Percentiles rank a stretch among this genome's conserved stretches.
Conservation (phyloP, 2,888 invertebrate genomes). For the Trachelus iudaicus region DNA sequence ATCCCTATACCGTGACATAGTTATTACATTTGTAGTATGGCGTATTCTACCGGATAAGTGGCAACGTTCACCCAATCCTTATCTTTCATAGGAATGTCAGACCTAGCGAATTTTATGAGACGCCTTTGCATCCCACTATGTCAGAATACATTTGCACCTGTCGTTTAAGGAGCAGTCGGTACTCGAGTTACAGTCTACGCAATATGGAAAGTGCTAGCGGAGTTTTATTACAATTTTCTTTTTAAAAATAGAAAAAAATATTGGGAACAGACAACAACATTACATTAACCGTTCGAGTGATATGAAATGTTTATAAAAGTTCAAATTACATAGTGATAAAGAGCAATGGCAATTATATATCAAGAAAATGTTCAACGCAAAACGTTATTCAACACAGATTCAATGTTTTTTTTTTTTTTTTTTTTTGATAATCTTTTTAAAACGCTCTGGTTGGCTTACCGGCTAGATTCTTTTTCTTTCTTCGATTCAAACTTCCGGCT, state of each 20-base stretch:
- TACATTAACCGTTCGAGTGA: background rate
- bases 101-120: background rate
- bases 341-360: background rate
- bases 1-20: background rate
- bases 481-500: background rate
- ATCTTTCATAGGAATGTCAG: background rate
- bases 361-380: background rate
- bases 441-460: background rate
- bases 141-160: too few relatives aligned
- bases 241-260: background rate
- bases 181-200: background rate
- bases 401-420: background rate
- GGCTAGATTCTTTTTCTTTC: background rate
- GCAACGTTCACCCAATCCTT: background rate
- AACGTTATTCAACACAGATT: too few relatives aligned
- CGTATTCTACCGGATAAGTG: background rate
- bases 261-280: background rate
- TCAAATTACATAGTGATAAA: background rate
- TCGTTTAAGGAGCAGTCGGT: background rate
- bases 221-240: background rate
- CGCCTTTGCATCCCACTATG: background rate
- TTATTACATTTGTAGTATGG: background rate
- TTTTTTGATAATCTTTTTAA: background rate
- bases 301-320: background rate
- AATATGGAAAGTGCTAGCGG: background rate